Percentiles rank a stretch among this genome's conserved stretches.
Conservation (phyloP, 2,797 vertebrate species). For the Notolabrus celidotus region DNA sequence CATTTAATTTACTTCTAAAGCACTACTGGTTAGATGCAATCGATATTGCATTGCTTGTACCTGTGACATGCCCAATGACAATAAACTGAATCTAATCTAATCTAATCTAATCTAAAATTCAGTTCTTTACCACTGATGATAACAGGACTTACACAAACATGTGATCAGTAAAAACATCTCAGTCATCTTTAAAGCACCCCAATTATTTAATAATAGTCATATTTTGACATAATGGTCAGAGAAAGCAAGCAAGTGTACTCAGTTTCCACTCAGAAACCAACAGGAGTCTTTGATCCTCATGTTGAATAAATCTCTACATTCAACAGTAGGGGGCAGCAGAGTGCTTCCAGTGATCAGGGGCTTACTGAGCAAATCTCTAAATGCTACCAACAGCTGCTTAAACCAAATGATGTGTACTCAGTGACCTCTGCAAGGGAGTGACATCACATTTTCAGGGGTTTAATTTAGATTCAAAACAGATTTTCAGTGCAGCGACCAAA, state of each 20-base stretch:
- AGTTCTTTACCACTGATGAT: neutral
- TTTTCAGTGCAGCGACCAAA: slow-evolving; percentile 2
- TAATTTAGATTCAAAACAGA: slow-evolving; percentile 52
- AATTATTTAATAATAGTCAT: neutral
- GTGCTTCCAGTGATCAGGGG: slow-evolving; percentile 5
- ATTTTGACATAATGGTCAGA: neutral
- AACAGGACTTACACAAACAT: neutral
- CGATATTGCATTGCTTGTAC: too few species aligned
- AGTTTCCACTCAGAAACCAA: slow-evolving; percentile 1
- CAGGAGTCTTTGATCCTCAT: slow-evolving; percentile 6
- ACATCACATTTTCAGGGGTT: slow-evolving; percentile 54
- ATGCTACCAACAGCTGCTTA: slow-evolving; percentile 60
- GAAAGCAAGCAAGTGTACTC: neutral
- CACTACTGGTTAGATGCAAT: too few species aligned
- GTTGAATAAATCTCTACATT: neutral
- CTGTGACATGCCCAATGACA: too few species aligned
- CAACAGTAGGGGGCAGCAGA: slow-evolving; percentile 76
- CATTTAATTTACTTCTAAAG: too few species aligned
- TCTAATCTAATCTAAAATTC: too few species aligned
- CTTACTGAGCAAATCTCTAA: slow-evolving; percentile 31
- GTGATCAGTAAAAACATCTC: neutral
- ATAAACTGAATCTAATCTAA: too few species aligned
- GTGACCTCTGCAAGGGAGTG: slow-evolving; percentile 67
- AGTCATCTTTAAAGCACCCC: neutral
- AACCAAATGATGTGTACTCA: slow-evolving; percentile 61